Evolutionary conservation across 1,140 invertebrate genomes (phyloP), one percentile per base, ranked within the genome.

Genomic region (Oedothorax gibbosus): DNA sequence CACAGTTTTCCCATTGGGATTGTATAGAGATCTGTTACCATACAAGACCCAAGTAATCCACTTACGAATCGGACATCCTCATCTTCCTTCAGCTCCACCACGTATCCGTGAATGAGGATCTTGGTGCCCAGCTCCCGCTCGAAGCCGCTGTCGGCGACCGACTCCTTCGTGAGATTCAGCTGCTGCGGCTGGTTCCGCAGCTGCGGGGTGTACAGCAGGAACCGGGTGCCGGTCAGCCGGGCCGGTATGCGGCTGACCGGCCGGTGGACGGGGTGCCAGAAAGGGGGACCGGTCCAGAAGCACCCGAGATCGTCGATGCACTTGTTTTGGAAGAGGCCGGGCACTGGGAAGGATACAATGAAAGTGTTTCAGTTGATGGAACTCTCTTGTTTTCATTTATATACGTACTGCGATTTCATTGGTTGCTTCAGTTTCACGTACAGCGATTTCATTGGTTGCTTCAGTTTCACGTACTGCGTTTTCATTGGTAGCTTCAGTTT

Each of bases 311-410:
- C 69, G 12, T 56, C 60, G 1, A 87, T 73, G 57, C 86, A 87
- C 91, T 93, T 86, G 35, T 64, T 83, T n/a, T n/a, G 53, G 21
- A 71, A 81, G 10, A 80, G 12, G 2, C 7, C 65, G 56, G 12
- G 53, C 35, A 35, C 35, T 35, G 35, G 35, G 35, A 35, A 35
- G 1, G 35, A 5, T 1, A 35, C 35, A 35, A 35, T 5, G 35
- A 35, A 35, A 35, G 35, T 35, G 35, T 35, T 35, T 35, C 35
- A 35, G 35, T n/a, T n/a, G n/a, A n/a, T n/a, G n/a, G n/a, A n/a
- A n/a, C n/a, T n/a, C n/a, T n/a, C n/a, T n/a, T n/a, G n/a, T n/a
- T n/a, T n/a, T n/a, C n/a, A n/a, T n/a, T n/a, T n/a, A n/a, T n/a
- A n/a, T n/a, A n/a, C n/a, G n/a, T n/a, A n/a, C n/a, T n/a, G n/a